These are phyloP conservation scores for Triops cancriformis DNA, from an alignment of 1,140 invertebrate species.

Conservation along the genomic window DNA sequence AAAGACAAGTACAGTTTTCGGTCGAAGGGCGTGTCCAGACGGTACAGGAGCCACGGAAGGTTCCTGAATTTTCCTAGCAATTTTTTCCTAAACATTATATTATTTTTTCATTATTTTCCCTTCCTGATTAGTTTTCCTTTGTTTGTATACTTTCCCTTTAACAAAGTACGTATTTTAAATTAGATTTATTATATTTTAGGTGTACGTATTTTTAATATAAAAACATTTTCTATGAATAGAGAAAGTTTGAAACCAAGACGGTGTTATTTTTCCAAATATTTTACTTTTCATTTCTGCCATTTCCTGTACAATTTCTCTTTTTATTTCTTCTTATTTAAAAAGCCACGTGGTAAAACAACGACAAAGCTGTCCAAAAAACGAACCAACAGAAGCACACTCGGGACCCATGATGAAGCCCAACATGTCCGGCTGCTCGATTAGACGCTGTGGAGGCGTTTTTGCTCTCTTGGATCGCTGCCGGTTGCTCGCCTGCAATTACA, in stretches of 20 bases:
- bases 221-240: too few species aligned
- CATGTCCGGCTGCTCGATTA: constrained; percentile 3
- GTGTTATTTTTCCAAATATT: not conserved
- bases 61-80: too few species aligned
- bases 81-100: too few species aligned
- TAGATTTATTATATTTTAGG: too few species aligned
- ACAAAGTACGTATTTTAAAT: too few species aligned
- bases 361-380: not conserved
- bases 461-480: constrained; percentile 8
- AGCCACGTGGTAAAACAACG: not conserved
- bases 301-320: not conserved
- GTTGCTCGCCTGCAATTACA: constrained; percentile 8
- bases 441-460: constrained; percentile 5
- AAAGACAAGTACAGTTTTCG: too few species aligned
- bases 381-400: not conserved
- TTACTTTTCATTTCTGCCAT: not conserved
- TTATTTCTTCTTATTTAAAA: not conserved
- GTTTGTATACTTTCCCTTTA: too few species aligned
- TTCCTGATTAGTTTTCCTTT: too few species aligned
- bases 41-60: too few species aligned
- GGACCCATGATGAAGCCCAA: not conserved
- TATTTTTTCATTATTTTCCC: too few species aligned
- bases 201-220: too few species aligned
- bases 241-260: not conserved
- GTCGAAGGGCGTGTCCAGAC: too few species aligned